Evolutionary conservation across 1,140 invertebrate species (phyloP).

Genomic region (Brachionus rotundiformis): DNA sequence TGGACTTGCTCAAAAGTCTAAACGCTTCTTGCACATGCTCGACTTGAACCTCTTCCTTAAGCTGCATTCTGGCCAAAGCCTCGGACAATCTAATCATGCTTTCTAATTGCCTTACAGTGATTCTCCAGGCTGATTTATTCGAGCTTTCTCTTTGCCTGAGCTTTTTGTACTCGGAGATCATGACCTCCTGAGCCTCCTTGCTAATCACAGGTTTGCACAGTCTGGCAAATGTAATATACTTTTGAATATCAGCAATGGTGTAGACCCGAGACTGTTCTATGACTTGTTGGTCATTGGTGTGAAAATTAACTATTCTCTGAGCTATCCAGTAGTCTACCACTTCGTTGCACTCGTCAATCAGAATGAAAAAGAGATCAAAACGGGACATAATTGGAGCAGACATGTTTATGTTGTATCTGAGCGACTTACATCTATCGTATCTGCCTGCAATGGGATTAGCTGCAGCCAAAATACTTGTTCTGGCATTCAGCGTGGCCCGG

Average conservation of each 20-base stretch:
- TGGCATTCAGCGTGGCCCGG: slow-evolving; percentile 89
- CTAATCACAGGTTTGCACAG: slow-evolving; percentile 89
- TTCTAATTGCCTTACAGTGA: slow-evolving; percentile 98
- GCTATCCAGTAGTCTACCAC: slow-evolving; percentile 93
- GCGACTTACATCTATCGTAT: slow-evolving; percentile 88
- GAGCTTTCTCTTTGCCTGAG: slow-evolving; percentile 80
- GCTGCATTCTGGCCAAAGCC: slow-evolving; percentile 92
- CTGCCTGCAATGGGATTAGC: slow-evolving; percentile 94
- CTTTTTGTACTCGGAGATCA: slow-evolving; percentile 85
- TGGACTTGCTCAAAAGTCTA: slow-evolving; percentile 93
- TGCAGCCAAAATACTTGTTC: slow-evolving; percentile 95
- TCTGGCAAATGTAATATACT: slow-evolving; percentile 92
- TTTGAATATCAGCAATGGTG: slow-evolving; percentile 79
- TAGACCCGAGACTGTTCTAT: slow-evolving; percentile 70
- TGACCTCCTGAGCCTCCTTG: slow-evolving; percentile 71
- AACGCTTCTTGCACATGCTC: slow-evolving; percentile 91
- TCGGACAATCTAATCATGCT: slow-evolving; percentile 94
- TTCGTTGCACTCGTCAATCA: slow-evolving; percentile 92
- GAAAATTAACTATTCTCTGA: slow-evolving; percentile 88
- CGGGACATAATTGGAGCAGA: slow-evolving; percentile 97
- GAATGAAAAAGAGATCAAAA: slow-evolving; percentile 97
- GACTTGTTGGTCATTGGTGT: slow-evolving; percentile 69
- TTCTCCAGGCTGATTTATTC: slow-evolving; percentile 71
- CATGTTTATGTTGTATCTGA: slow-evolving; percentile 90
- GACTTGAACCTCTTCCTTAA: slow-evolving; percentile 79